Percentiles rank a stretch among this genome's conserved stretches.
Conservation (phyloP, 1,140 invertebrate species). For the Dendrolimus punctatus region DNA sequence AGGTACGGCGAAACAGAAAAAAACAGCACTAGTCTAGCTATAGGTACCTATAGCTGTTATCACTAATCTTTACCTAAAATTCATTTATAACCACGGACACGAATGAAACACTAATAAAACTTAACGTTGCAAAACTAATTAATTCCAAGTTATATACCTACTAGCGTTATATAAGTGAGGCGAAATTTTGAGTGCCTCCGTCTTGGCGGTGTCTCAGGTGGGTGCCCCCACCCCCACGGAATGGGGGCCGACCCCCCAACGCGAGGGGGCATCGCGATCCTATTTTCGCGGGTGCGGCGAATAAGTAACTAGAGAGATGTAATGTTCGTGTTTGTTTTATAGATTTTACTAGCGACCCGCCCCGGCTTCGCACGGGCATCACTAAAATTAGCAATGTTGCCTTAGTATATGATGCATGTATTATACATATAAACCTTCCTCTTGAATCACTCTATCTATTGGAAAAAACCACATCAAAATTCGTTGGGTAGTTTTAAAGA, state of each 20-base stretch:
- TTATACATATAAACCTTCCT: too few relatives aligned
- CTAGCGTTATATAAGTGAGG: slow-evolving; percentile 13
- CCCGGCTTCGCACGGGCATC: too few relatives aligned
- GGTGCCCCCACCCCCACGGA: background rate
- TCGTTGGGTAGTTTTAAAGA: too few relatives aligned
- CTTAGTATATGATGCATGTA: too few relatives aligned
- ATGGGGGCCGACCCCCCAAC: background rate
- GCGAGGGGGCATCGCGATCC: slow-evolving; percentile 7
- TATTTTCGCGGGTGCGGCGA: slow-evolving; percentile 13
- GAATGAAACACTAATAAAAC: background rate
- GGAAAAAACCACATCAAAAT: too few relatives aligned
- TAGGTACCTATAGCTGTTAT: background rate
- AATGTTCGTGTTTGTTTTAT: slow-evolving; percentile 16
- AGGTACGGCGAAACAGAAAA: too few relatives aligned
- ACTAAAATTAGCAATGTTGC: too few relatives aligned
- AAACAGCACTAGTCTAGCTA: too few relatives aligned
- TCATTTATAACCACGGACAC: background rate
- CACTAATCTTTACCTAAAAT: background rate
- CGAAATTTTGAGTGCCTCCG: slow-evolving; percentile 22
- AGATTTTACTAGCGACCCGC: too few relatives aligned
- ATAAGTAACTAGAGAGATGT: slow-evolving; percentile 15
- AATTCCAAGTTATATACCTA: slow-evolving; percentile 13
- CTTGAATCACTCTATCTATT: too few relatives aligned
- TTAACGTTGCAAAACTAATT: slow-evolving; percentile 15
- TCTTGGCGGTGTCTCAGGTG: slow-evolving; percentile 23